Conservation (phyloP, 2,888 invertebrate species). For the Eupithecia tripunctaria region DNA sequence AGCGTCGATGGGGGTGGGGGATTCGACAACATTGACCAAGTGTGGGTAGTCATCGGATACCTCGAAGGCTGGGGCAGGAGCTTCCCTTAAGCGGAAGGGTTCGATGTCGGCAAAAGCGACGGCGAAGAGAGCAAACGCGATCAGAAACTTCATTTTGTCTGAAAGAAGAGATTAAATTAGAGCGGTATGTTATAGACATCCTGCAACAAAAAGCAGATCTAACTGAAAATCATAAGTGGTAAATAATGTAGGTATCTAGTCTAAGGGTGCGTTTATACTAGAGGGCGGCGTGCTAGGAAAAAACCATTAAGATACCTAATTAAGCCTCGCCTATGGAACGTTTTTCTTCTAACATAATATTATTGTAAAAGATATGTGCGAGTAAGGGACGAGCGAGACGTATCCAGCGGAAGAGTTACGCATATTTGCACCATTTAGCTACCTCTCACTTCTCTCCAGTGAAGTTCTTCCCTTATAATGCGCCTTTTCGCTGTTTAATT, state of each 20-base stretch:
- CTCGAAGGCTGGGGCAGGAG: constrained; percentile 17
- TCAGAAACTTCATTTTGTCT: constrained; percentile 69
- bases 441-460: not conserved
- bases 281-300: not conserved
- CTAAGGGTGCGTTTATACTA: not conserved
- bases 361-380: not conserved
- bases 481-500: not conserved
- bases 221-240: not conserved
- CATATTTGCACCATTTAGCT: not conserved
- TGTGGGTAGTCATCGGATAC: constrained; percentile 19
- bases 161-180: constrained; percentile 45
- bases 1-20: not conserved
- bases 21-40: constrained; percentile 1
- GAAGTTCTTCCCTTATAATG: too few relatives aligned
- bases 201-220: not conserved
- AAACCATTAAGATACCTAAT: not conserved
- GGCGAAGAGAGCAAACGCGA: constrained; percentile 63
- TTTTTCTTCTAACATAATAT: not conserved
- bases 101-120: constrained; percentile 53
- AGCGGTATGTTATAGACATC: not conserved
- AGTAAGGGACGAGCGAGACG: not conserved
- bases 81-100: constrained; percentile 25
- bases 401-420: not conserved
- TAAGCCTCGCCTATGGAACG: not conserved
- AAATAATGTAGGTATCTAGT: not conserved